Evolutionary conservation across 2,888 invertebrate genomes (phyloP).

Genomic region (Drosophila algonquin): DNA sequence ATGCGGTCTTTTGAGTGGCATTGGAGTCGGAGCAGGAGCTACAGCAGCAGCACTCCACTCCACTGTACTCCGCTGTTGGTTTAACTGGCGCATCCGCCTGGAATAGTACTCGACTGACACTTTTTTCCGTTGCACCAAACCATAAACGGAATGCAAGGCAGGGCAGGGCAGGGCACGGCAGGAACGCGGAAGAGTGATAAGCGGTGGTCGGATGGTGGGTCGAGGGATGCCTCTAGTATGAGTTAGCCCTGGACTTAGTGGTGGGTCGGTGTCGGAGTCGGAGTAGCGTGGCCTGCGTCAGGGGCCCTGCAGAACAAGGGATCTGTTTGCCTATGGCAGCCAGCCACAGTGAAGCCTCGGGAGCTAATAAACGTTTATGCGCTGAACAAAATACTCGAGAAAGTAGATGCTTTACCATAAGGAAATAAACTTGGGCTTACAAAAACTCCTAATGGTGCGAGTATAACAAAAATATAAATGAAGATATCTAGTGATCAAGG

Average conservation of each 20-base stretch:
- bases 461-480: too few relatives aligned
- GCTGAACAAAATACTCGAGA: constrained; percentile 16
- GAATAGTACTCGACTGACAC: constrained; percentile 67
- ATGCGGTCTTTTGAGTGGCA: constrained; percentile 35
- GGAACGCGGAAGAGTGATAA: constrained; percentile 3
- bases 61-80: background rate
- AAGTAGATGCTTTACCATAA: background rate
- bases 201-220: constrained; percentile 21
- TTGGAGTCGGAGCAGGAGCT: constrained; percentile 21
- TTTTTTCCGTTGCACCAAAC: constrained; percentile 57
- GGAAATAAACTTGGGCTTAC: too few relatives aligned
- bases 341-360: constrained; percentile 23
- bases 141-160: constrained; percentile 20
- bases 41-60: constrained; percentile 1
- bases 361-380: constrained; percentile 45
- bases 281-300: too few relatives aligned
- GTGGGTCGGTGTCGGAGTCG: constrained; percentile 6
- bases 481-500: too few relatives aligned
- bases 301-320: constrained; percentile 4
- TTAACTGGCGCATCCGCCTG: constrained; percentile 47
- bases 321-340: constrained; percentile 34
- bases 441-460: too few relatives aligned
- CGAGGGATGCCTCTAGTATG: constrained; percentile 63
- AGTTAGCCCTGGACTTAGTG: constrained; percentile 61
- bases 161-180: background rate